Base-by-base conservation (phyloP, 2,888 invertebrate genomes). In the Tuberolachnus salignus region DNA sequence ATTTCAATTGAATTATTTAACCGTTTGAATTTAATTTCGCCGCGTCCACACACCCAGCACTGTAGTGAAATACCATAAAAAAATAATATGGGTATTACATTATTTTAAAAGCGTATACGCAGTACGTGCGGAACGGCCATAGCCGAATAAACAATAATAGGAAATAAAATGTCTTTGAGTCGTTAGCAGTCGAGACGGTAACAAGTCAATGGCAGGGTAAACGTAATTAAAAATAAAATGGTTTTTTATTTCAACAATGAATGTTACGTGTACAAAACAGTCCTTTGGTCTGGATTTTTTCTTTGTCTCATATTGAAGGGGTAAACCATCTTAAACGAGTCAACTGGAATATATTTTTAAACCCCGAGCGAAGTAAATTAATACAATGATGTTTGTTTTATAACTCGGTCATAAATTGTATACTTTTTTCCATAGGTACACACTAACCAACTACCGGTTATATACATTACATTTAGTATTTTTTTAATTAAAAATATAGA, bases 211-310 rank as follows among this genome's bases (percentile, higher is more conserved):
- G 16, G 51, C 13, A 63, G n/a, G 23, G 53, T 53, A 74, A 74
- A 64, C 63, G 51, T 44, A 74, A 74, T 74, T 74, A 74, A 74
- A 74, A 74, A 74, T 53, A 21, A 42, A 64, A 64, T 74, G 73
- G 16, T 74, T 63, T 73, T 53, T n/a, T n/a, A n/a, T n/a, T 63
- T 59, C 21, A 64, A 64, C 63, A 74, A 64, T 13, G 44, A 64
- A 74, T 44, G 73, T 42, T 63, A 14, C 44, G 53, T 53, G 23
- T 23, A 64, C 42, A 53, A 44, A 64, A 64, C 23, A 11, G 34
- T 73, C n/a, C 51, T 63, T 63, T 63, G 63, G 49, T 53, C 42
- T 51, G 51, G 21, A 63, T 53, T 34, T 71, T 49, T 61, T 67
- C n/a, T 55, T 23, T 44, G 42, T 46, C 44, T 59, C 46, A 9